phyloP scores from a whole-genome alignment of 2,797 vertebrate genomes.

The Australoheros facetus region DNA sequence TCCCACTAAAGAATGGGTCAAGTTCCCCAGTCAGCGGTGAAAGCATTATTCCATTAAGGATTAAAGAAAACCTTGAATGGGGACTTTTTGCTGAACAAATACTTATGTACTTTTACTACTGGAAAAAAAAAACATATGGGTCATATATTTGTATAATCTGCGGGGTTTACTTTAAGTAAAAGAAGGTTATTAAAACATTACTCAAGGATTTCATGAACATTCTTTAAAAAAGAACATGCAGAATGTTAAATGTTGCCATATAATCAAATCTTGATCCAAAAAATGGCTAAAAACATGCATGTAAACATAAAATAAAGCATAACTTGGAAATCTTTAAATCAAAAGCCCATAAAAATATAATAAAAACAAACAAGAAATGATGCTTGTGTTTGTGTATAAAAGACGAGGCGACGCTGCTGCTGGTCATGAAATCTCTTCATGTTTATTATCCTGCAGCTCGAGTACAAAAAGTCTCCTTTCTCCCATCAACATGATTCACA shows the following conservation, averaged over 20 bases:
- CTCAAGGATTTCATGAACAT: not conserved
- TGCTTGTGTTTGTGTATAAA: not conserved
- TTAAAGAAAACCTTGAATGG: not conserved
- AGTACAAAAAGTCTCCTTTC: constrained; percentile 33
- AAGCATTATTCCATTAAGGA: not conserved
- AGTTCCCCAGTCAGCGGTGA: not conserved
- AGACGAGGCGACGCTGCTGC: not conserved
- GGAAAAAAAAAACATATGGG: not conserved
- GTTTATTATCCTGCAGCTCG: constrained; percentile 42
- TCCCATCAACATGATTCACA: not conserved
- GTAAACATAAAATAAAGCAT: not conserved
- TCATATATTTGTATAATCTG: not conserved
- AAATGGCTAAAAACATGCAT: not conserved
- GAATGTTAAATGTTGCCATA: not conserved
- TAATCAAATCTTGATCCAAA: not conserved
- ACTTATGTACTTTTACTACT: not conserved
- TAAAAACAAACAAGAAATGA: not conserved
- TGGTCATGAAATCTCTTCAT: constrained; percentile 11
- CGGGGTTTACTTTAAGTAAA: not conserved
- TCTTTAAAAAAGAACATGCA: not conserved
- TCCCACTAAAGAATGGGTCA: not conserved
- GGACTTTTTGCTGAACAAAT: not conserved
- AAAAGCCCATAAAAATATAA: not conserved
- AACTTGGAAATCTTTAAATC: not conserved
- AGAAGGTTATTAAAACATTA: not conserved